Conservation (phyloP, 2,797 vertebrate genomes). For the Onychomys torridus region DNA sequence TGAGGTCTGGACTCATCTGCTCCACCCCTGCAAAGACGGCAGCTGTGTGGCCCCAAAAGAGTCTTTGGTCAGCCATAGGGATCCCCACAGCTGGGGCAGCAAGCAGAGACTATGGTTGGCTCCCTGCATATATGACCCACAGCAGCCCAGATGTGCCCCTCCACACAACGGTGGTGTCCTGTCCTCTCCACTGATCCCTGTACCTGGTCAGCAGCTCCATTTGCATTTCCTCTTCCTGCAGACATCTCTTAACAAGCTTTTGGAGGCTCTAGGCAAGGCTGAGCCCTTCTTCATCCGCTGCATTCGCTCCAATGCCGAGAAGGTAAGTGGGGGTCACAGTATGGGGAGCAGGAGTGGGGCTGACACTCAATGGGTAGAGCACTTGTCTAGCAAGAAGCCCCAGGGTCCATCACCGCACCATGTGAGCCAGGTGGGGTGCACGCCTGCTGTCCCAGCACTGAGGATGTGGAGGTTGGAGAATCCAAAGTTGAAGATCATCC, state of each 20-base stretch:
- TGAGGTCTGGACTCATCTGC: not conserved
- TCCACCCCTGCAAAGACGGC: not conserved
- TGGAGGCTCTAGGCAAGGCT: conserved; percentile 96
- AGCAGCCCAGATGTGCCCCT: not conserved
- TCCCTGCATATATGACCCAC: not conserved
- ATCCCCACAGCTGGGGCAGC: not conserved
- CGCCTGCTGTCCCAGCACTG: not conserved
- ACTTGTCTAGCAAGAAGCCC: not conserved
- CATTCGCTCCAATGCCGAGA: conserved; percentile 97
- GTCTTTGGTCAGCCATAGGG: not conserved
- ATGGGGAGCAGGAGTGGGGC: not conserved
- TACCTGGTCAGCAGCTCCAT: not conserved
- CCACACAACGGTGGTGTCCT: not conserved
- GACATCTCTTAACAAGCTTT: conserved; percentile 96
- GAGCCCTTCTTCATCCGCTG: conserved; percentile 99
- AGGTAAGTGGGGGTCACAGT: conserved; percentile 87
- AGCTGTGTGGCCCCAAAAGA: not conserved
- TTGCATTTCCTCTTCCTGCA: conserved; percentile 76
- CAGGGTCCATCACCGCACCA: not conserved
- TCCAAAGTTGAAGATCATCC: not conserved
- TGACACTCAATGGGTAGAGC: not conserved
- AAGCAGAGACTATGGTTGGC: not conserved
- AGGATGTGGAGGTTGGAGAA: not conserved
- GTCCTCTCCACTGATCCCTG: not conserved
- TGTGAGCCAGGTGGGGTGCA: not conserved